Conservation (phyloP, 2,113 vertebrate genomes). For the Rhagologus leucostigma region DNA sequence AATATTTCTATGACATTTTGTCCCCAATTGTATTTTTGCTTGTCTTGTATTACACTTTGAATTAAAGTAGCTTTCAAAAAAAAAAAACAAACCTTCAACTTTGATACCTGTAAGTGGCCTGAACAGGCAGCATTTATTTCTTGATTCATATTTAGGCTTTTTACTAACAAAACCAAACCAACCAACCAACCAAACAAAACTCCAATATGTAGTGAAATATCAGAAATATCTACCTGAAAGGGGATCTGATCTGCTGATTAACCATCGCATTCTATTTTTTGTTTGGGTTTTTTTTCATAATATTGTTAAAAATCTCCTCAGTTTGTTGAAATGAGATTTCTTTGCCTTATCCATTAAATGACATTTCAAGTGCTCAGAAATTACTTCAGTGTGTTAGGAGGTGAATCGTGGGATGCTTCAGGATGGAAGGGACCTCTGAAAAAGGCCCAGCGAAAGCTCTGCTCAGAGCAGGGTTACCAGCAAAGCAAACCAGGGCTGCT, state of each 20-base stretch:
- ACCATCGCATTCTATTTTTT: not conserved
- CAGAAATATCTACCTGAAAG: not conserved
- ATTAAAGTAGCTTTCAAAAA: not conserved
- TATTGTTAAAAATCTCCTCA: not conserved
- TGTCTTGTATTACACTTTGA: slow-evolving; percentile 18
- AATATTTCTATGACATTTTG: not conserved
- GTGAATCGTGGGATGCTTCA: not conserved
- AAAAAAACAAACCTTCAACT: not conserved
- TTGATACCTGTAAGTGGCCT: not conserved
- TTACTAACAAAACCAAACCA: not conserved
- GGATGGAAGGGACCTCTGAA: not conserved
- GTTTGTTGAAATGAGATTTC: not conserved
- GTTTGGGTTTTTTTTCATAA: not conserved
- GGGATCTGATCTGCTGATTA: not conserved
- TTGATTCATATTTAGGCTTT: not conserved
- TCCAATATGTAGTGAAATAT: not conserved
- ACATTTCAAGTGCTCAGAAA: not conserved
- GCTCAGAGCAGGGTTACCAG: not conserved
- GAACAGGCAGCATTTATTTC: not conserved
- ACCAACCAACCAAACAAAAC: not conserved
- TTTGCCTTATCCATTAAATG: not conserved
- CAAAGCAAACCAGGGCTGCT: not conserved
- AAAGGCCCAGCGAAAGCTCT: not conserved
- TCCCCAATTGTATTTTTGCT: slow-evolving; percentile 2
- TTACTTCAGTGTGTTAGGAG: not conserved